These are phyloP conservation scores for Amiota communis DNA, from an alignment of 2,888 invertebrate genomes.

Conservation along the genomic window DNA sequence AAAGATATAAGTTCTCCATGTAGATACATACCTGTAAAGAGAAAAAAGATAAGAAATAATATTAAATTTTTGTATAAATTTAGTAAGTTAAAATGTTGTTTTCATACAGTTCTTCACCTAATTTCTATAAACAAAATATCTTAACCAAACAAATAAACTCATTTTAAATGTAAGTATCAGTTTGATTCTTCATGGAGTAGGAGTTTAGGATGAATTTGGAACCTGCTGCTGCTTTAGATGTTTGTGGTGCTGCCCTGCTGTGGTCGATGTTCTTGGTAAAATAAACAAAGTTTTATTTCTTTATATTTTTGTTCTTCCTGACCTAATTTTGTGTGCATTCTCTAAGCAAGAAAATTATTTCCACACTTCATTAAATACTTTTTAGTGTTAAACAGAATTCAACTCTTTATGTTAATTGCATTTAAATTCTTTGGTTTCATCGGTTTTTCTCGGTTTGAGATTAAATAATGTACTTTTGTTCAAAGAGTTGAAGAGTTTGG, in stretches of 20 bases:
- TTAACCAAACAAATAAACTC: not conserved
- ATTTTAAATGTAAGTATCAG: too few relatives aligned
- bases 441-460: not conserved
- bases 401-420: constrained; percentile 38
- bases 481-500: not conserved
- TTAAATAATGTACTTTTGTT: not conserved
- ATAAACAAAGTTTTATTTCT: constrained; percentile 5
- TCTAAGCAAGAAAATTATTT: not conserved
- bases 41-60: constrained; percentile 14
- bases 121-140: constrained; percentile 6
- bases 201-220: too few relatives aligned
- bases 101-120: not conserved
- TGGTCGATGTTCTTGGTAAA: not conserved
- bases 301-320: not conserved
- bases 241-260: not conserved
- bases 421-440: constrained; percentile 39
- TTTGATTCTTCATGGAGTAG: too few relatives aligned
- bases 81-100: not conserved
- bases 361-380: constrained; percentile 21
- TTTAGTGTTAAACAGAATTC: constrained; percentile 32
- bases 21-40: constrained; percentile 23
- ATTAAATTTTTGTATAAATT: constrained; percentile 25
- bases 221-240: constrained; percentile 16
- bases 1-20: too few relatives aligned
- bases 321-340: constrained; percentile 2